Conservation (phyloP, 2,113 vertebrate genomes). For the Ammospiza caudacuta region DNA sequence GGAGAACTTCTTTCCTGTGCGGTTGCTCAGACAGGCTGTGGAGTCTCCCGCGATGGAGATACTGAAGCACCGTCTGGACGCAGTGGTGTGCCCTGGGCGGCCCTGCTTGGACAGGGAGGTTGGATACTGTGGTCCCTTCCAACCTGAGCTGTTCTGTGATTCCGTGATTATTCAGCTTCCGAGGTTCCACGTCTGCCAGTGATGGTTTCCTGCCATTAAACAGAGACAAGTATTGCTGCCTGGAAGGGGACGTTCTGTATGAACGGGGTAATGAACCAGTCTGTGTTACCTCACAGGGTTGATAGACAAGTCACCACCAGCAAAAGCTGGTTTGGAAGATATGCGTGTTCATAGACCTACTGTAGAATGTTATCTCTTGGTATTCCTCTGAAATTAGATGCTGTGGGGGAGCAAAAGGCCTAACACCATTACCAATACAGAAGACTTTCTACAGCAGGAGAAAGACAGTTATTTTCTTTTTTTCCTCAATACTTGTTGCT, state of each 20-base stretch:
- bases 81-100: no score
- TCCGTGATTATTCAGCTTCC: background rate
- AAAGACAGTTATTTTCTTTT: background rate
- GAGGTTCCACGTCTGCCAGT: fast-evolving
- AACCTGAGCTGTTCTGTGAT: no score
- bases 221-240: background rate
- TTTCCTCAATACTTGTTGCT: background rate
- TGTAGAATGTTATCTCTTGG: fast-evolving
- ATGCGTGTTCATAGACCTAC: background rate
- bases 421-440: background rate
- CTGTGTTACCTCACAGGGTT: background rate
- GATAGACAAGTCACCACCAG: no score
- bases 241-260: background rate
- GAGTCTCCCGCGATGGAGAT: background rate
- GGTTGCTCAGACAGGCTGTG: background rate
- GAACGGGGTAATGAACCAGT: background rate
- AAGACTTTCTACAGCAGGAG: background rate
- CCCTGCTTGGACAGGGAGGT: no score
- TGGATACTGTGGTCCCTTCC: background rate
- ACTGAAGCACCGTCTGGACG: background rate
- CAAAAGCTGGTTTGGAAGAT: background rate
- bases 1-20: background rate
- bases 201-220: background rate
- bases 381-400: background rate
- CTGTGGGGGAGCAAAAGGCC: background rate